Conservation (phyloP, 53 echinoderm and acorn worm species). For the Holothuria scabra region DNA sequence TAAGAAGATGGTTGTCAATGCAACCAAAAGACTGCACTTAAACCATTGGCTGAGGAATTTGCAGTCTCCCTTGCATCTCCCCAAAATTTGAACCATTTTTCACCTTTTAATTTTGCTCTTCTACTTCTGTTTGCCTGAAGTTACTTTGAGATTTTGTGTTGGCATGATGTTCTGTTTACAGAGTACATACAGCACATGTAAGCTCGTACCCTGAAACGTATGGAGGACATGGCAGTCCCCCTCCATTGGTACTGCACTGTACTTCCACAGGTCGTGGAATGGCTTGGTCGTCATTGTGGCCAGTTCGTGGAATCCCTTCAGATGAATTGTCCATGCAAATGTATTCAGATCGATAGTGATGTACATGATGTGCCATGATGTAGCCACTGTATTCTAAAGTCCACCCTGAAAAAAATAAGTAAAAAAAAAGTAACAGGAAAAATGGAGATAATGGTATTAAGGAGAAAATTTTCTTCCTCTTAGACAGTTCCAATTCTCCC, state of each 20-base stretch:
- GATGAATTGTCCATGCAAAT: constrained; percentile 27
- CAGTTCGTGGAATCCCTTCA: constrained; percentile 15
- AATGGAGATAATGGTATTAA: no score
- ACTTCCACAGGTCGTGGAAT: background rate
- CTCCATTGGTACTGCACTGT: background rate
- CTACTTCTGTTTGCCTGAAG: no score
- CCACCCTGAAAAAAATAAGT: background rate
- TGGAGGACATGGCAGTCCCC: constrained; percentile 17
- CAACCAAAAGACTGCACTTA: no score
- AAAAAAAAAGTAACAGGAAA: no score
- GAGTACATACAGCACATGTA: constrained; percentile 31
- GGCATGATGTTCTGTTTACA: background rate
- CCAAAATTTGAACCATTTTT: no score
- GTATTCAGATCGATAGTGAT: constrained; percentile 20
- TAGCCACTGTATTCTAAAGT: constrained; percentile 42
- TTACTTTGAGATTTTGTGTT: no score
- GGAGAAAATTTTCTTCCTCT: no score
- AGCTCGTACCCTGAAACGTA: constrained; percentile 15
- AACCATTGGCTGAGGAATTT: no score
- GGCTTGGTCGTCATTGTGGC: background rate
- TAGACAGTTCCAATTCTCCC: no score
- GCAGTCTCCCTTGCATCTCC: no score
- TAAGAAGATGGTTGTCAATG: no score
- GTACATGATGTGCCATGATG: constrained; percentile 22
- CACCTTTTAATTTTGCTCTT: no score